phyloP scores from a whole-genome alignment of 2,888 invertebrate species.

The Beris morrisii region DNA sequence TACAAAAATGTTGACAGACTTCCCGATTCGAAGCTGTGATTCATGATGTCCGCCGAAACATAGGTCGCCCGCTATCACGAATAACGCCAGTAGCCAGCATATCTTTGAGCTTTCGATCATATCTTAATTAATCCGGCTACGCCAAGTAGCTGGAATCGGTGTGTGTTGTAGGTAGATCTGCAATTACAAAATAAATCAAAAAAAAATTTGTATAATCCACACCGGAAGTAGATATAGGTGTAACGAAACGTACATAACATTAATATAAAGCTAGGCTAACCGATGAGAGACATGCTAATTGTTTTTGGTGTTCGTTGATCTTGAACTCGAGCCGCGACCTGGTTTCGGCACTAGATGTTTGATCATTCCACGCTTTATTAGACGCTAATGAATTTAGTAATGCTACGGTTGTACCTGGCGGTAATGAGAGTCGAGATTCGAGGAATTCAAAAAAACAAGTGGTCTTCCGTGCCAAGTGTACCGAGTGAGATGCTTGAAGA shows the following conservation, averaged over 20 bases:
- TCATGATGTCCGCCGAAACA: conserved; percentile 49
- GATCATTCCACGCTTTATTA: neutral
- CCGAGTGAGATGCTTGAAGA: neutral
- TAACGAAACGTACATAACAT: neutral
- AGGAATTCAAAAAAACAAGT: neutral
- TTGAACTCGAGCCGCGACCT: conserved; percentile 21
- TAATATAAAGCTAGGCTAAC: neutral
- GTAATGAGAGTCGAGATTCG: neutral
- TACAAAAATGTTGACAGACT: conserved; percentile 81
- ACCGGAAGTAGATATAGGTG: neutral
- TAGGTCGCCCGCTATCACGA: conserved; percentile 46
- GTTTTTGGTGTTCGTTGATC: conserved; percentile 10
- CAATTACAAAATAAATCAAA: conserved; percentile 32
- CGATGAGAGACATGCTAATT: neutral
- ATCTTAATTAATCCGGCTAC: conserved; percentile 44
- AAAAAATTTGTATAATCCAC: conserved; percentile 13
- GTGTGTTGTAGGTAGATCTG: neutral
- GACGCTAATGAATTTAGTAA: conserved; percentile 10
- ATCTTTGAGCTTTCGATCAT: conserved; percentile 51
- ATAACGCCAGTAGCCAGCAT: conserved; percentile 50
- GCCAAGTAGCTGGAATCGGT: conserved; percentile 21
- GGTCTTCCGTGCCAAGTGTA: neutral
- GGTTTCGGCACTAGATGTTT: neutral
- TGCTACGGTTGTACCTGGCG: neutral
- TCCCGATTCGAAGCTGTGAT: conserved; percentile 67